A percentile compares a stretch with the other conserved stretches of the same genome.
phyloP scores from a whole-genome alignment of 2,888 invertebrate genomes.

The Chelonus formosanus region DNA sequence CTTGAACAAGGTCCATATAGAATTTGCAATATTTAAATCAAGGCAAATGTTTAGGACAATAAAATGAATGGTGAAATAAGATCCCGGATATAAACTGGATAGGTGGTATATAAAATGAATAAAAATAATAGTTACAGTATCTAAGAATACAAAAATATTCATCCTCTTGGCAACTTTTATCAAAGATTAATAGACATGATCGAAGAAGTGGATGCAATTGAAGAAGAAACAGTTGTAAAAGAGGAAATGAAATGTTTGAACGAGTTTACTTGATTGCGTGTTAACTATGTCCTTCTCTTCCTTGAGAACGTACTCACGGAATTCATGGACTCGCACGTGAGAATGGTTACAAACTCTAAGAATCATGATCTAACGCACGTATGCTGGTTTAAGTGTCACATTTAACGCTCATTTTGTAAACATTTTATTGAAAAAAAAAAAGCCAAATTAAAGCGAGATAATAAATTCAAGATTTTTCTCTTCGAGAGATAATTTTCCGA shows the following conservation, averaged over 20 bases:
- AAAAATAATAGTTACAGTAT: too few relatives aligned
- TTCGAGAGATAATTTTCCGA: not conserved
- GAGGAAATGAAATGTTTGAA: slow-evolving; percentile 26
- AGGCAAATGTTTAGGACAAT: not conserved
- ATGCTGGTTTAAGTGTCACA: slow-evolving; percentile 9
- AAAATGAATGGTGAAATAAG: not conserved
- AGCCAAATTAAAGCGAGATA: not conserved
- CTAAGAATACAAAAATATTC: too few relatives aligned
- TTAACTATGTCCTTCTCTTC: slow-evolving; percentile 42
- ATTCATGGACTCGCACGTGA: slow-evolving; percentile 38
- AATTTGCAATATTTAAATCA: not conserved
- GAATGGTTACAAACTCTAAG: slow-evolving; percentile 36
- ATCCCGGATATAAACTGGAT: too few relatives aligned
- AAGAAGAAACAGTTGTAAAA: slow-evolving; percentile 4
- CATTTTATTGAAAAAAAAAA: too few relatives aligned
- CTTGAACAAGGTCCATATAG: not conserved
- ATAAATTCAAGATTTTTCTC: slow-evolving; percentile 6
- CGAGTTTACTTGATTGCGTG: slow-evolving; percentile 25
- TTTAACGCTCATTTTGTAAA: not conserved
- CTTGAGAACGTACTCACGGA: slow-evolving; percentile 57
- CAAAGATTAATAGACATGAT: too few relatives aligned
- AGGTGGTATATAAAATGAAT: too few relatives aligned
- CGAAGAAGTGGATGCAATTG: not conserved
- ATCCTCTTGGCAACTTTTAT: too few relatives aligned
- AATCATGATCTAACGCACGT: slow-evolving; percentile 7